A percentile compares a stretch with the other conserved stretches of the same genome.
Evolutionary conservation across 2,888 invertebrate genomes (phyloP).

Genomic region (Rutpela maculata): DNA sequence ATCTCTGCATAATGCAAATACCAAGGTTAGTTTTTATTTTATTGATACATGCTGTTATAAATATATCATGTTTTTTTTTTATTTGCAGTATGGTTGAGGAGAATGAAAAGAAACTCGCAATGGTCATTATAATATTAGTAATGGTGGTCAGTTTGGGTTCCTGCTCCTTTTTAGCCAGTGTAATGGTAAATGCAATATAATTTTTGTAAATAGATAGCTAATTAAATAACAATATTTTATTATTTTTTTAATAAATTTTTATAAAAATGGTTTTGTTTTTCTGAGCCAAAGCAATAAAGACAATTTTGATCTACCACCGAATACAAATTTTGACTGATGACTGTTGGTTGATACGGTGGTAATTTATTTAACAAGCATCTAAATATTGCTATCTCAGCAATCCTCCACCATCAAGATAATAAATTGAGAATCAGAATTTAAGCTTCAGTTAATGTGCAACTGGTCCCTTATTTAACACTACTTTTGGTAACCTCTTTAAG

Average conservation of each 20-base stretch:
- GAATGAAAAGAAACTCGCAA: neutral
- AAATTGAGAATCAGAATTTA: no score
- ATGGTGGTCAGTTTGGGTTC: neutral
- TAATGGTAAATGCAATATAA: neutral
- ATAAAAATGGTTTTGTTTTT: no score
- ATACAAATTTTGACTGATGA: no score
- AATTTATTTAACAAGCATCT: no score
- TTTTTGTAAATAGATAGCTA: neutral
- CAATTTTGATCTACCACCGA: no score
- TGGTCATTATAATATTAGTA: neutral
- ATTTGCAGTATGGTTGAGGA: neutral
- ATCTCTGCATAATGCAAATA: constrained; percentile 87
- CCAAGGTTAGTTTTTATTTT: constrained; percentile 79
- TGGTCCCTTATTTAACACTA: no score
- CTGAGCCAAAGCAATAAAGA: neutral
- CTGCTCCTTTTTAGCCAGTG: neutral
- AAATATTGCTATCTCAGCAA: no score
- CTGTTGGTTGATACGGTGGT: no score
- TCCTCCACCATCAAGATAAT: no score
- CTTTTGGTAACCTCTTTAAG: no score
- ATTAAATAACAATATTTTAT: no score
- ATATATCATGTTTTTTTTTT: neutral
- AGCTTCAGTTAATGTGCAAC: no score
- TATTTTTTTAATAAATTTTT: neutral
- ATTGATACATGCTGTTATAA: neutral